Conservation (phyloP, 2,888 invertebrate species). For the Cephus sareptanus region DNA sequence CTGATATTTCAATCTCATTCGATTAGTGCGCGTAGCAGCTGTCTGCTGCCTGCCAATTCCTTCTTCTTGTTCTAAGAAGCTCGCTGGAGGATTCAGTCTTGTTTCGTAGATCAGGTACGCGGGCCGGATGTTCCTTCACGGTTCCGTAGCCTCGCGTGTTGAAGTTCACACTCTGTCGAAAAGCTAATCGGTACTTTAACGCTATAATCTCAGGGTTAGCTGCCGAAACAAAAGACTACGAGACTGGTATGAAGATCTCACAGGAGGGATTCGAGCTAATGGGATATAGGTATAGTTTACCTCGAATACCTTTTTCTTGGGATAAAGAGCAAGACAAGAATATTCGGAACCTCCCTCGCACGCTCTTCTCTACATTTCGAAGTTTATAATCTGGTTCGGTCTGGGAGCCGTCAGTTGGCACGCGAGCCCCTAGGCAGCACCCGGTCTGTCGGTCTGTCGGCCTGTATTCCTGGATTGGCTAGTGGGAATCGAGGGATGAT, state of each 20-base stretch:
- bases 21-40: background rate
- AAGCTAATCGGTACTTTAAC: slow-evolving; percentile 42
- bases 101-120: background rate
- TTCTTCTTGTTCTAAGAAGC: background rate
- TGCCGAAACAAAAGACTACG: slow-evolving; percentile 18
- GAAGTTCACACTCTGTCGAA: slow-evolving; percentile 43
- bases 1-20: background rate
- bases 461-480: slow-evolving; percentile 34
- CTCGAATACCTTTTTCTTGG: background rate
- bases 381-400: slow-evolving; percentile 45
- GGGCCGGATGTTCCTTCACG: background rate
- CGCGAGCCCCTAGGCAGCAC: slow-evolving; percentile 49
- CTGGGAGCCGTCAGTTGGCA: slow-evolving; percentile 58
- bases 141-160: slow-evolving; percentile 20
- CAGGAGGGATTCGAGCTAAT: slow-evolving; percentile 15
- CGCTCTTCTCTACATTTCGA: slow-evolving; percentile 31
- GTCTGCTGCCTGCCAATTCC: background rate
- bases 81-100: background rate
- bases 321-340: background rate
- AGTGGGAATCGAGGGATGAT: slow-evolving; percentile 50
- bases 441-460: slow-evolving; percentile 29
- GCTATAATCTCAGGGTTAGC: slow-evolving; percentile 41
- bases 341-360: background rate
- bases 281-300: slow-evolving; percentile 1
- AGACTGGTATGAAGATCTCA: slow-evolving; percentile 24